phyloP scores from a whole-genome alignment of 2,113 vertebrate genomes.

The Perccottus glenii region DNA sequence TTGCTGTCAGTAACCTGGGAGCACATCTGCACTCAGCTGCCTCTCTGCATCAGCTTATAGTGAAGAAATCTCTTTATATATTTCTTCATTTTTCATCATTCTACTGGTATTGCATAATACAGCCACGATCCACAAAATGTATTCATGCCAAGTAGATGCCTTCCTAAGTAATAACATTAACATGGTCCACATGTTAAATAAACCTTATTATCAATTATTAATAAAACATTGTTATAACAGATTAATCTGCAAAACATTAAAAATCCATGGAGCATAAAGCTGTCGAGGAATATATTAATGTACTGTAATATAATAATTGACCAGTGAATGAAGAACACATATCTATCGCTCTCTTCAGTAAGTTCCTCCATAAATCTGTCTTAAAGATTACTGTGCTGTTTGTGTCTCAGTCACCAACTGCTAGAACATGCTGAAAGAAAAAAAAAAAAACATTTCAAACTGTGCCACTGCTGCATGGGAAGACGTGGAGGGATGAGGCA shows the following conservation, averaged over 20 bases:
- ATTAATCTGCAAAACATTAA: background rate
- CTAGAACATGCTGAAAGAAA: conserved; percentile 45
- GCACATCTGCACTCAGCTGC: conserved; percentile 33
- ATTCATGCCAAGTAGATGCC: background rate
- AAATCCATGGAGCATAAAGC: background rate
- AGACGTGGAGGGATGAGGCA: conserved; percentile 76
- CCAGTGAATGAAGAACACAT: background rate
- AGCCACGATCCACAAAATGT: conserved; percentile 16
- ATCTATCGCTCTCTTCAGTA: background rate
- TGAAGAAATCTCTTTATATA: conserved; percentile 8
- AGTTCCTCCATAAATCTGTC: conserved; percentile 59
- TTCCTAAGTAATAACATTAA: background rate
- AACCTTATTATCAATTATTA: background rate
- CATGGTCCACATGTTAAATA: background rate
- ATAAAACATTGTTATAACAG: background rate
- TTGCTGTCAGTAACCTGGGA: conserved; percentile 33
- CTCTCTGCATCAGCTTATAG: background rate
- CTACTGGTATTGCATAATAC: conserved; percentile 24
- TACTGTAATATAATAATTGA: conserved; percentile 25
- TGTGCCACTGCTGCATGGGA: conserved; percentile 73
- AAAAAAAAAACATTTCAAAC: conserved; percentile 61
- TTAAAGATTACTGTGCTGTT: conserved; percentile 56
- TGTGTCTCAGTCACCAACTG: conserved; percentile 75
- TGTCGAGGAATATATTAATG: background rate
- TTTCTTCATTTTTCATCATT: conserved; percentile 36